Evolutionary conservation across 2,797 vertebrate genomes (phyloP), one percentile per base, ranked within the genome.

Genomic region (Anas flavirostris): DNA sequence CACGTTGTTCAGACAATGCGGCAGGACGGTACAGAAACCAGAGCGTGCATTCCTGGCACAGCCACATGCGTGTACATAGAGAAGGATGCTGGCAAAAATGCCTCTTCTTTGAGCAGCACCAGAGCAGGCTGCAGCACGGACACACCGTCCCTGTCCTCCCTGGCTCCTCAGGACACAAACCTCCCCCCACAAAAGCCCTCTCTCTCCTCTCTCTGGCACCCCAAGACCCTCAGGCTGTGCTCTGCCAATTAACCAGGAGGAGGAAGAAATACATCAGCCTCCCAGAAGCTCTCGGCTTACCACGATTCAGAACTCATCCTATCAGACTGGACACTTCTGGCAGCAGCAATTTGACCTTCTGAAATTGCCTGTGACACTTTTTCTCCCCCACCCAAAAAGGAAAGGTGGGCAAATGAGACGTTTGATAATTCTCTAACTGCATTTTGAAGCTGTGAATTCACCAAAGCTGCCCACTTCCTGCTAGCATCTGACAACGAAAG

Each of bases 71-170:
- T 7, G n/a, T 22, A 46, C 21, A 22, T 12, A 46, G 35, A 31
- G 26, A 64, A 67, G 39, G 70, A 56, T 5, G 3, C 72, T 59
- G 72, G 29, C 63, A 44, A 66, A 73, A 86, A 58, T 0, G 1
- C 31, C 58, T 41, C 67, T 59, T 37, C 77, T 28, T 33, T 31
- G 14, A 73, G 67, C 50, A 88, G 56, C 5, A 4, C 16, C 52
- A 14, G 11, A 69, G 43, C n/a, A 39, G 76, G 35, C 31, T 41
- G 53, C 13, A 37, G 33, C 17, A 3, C 41, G 33, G 13, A n/a
- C 0, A 0, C 48, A 58, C n/a, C 1, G 52, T 26, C 37, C 5
- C 0, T 4, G 7, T 7, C 44, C 25, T 14, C 44, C 25, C 39
- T 58, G 29, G 6, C 22, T 66, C 29, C 14, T 10, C 2, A 1